Conservation (phyloP, 2,888 invertebrate genomes). For the Notocelia uddmanniana region DNA sequence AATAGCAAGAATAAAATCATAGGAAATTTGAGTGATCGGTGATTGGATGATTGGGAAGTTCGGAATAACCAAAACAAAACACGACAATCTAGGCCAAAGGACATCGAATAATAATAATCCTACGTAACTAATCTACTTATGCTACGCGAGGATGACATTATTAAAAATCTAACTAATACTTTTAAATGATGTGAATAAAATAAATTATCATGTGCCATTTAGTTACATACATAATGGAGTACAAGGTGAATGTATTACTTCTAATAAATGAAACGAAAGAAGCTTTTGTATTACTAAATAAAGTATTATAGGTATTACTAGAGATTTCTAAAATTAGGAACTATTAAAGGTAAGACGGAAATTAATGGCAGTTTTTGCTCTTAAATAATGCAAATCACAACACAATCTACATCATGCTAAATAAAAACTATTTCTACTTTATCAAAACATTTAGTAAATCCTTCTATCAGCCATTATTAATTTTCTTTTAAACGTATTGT, state of each 20-base stretch:
- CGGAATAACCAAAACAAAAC: not conserved
- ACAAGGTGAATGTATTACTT: not conserved
- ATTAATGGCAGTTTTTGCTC: conserved; percentile 58
- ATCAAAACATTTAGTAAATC: conserved; percentile 30
- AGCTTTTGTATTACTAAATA: too few relatives aligned
- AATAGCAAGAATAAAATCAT: not conserved
- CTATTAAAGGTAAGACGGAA: conserved; percentile 19
- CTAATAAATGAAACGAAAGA: too few relatives aligned
- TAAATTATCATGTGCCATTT: not conserved
- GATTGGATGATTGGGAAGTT: not conserved
- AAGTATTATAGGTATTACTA: not conserved
- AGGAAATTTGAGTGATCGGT: too few relatives aligned
- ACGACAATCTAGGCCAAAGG: not conserved
- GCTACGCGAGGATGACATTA: not conserved
- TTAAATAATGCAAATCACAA: conserved; percentile 53
- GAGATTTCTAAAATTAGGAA: conserved; percentile 11
- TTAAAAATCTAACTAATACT: not conserved
- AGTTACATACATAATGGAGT: not conserved
- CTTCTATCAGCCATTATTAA: not conserved
- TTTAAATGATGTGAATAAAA: not conserved
- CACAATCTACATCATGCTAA: conserved; percentile 53
- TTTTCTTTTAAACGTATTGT: not conserved
- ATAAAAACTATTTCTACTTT: conserved; percentile 55
- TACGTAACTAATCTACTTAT: not conserved
- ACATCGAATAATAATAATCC: not conserved